Evolutionary conservation across 2,888 invertebrate genomes (phyloP).

Genomic region (Oscheius sp.): DNA sequence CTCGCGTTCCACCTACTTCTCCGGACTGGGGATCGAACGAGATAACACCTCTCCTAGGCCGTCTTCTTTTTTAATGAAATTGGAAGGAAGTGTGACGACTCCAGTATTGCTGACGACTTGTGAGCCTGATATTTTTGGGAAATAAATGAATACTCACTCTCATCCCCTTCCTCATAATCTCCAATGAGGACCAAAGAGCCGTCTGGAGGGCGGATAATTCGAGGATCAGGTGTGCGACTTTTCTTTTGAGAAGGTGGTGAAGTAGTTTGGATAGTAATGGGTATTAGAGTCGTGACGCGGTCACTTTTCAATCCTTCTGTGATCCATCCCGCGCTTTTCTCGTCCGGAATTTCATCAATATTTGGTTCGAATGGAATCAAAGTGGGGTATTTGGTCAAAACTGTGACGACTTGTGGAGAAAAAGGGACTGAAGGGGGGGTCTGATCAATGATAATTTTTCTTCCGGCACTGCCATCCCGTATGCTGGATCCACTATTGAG

Average conservation of each 20-base stretch:
- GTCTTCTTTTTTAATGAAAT: constrained; percentile 13
- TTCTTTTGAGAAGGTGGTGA: constrained; percentile 28
- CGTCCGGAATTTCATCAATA: constrained; percentile 16
- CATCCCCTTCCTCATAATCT: constrained; percentile 41
- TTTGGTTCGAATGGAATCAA: constrained; percentile 40
- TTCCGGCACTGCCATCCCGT: constrained; percentile 41
- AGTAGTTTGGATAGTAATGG: not conserved
- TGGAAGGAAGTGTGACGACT: constrained; percentile 5
- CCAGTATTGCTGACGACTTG: constrained; percentile 20
- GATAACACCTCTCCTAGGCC: not conserved
- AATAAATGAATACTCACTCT: not conserved
- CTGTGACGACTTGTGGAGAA: not conserved
- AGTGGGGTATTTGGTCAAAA: constrained; percentile 31
- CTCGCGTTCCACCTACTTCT: too few species aligned
- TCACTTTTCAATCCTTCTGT: too few species aligned
- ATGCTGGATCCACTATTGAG: constrained; percentile 24
- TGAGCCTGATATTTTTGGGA: not conserved
- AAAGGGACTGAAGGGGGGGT: not conserved
- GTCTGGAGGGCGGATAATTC: constrained; percentile 55
- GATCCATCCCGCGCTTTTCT: too few species aligned
- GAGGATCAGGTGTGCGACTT: constrained; percentile 53
- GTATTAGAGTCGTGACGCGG: not conserved
- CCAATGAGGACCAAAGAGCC: constrained; percentile 49
- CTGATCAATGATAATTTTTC: constrained; percentile 10
- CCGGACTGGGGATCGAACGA: constrained; percentile 3